Evolutionary conservation across 2,888 invertebrate genomes (phyloP), one percentile per base, ranked within the genome.

Genomic region (Caenorhabditis zanzibari): DNA sequence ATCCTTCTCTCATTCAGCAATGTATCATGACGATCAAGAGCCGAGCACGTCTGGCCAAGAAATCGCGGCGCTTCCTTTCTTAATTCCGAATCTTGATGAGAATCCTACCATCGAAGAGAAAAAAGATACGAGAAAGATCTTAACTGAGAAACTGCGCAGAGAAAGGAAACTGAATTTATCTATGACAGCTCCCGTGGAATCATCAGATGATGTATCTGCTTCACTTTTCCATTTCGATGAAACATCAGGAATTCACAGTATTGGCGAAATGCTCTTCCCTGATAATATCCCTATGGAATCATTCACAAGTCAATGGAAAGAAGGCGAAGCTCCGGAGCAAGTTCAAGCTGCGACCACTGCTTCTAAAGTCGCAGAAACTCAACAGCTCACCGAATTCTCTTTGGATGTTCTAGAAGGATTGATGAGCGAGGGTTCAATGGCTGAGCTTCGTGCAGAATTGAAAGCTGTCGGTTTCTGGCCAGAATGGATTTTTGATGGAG

Each of bases 181-280:
- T 6, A 76, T 76, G 3, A 76, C 68, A 24, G 26, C 56, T 16
- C 35, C 64, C 5, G 32, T 68, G 5, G 26, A 66, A 38, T 28
- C 49, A 28, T 49, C 66, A 22, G 77, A 77, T 41, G 61, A 63
- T 0, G 10, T 26, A 3, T 12, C 22, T 32, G 35, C 32, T 12
- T 71, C 49, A 6, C 61, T 69, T 0, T 77, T 77, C 22, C 69
- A 77, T 19, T 41, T 44, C 2, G 41, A 52, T 24, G 54, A 41
- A 64, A 22, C 19, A 5, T 22, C 44, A 12, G 22, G 44, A 47
- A 56, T 69, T 19, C 44, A 44, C 19, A 83, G 74, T 24, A 4
- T 79, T 28, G 74, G 75, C 19, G 75, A 80, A 49, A 68, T 83
- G 73, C 52, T 84, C 10, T 84, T 76, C n/a, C 84, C 84, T 2